Percentiles rank a stretch among this genome's conserved stretches.
These are phyloP conservation scores for Triplophysa yarkandensis DNA, from an alignment of 2,797 vertebrate species.

Conservation along the genomic window DNA sequence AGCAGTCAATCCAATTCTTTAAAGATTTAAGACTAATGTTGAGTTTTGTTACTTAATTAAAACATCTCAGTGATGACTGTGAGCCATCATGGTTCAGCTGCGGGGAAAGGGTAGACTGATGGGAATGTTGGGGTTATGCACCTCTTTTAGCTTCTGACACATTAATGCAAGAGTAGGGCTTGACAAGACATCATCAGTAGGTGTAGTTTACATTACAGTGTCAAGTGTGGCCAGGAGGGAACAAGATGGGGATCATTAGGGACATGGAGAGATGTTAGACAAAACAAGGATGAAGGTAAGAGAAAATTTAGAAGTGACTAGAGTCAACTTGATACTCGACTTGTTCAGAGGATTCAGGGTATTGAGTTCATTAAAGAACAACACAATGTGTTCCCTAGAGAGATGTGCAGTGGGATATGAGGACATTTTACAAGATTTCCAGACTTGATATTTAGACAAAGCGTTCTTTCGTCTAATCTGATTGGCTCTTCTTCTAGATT, in stretches of 20 bases:
- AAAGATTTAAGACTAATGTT: no score
- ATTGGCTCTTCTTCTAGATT: constrained; percentile 23
- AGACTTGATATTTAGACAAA: constrained; percentile 32
- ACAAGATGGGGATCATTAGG: not conserved
- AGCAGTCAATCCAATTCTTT: no score
- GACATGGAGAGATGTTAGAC: not conserved
- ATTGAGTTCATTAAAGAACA: constrained; percentile 23
- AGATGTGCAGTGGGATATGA: constrained; percentile 42
- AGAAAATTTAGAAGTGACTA: not conserved
- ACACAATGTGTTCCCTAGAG: constrained; percentile 29
- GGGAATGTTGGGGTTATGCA: constrained; percentile 56
- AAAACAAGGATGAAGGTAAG: not conserved
- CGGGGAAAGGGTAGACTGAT: constrained; percentile 38
- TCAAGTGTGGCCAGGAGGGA: constrained; percentile 2
- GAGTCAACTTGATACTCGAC: constrained; percentile 8
- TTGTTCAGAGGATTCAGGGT: constrained; percentile 39
- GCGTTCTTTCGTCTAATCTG: constrained; percentile 35
- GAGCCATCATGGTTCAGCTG: constrained; percentile 13
- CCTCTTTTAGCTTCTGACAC: constrained; percentile 58
- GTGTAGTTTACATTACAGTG: constrained; percentile 13
- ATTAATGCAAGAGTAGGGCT: constrained; percentile 1
- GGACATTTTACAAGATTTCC: constrained; percentile 38
- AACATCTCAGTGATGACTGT: not conserved
- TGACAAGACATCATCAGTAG: constrained; percentile 9
- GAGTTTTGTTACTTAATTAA: not conserved